Conservation (phyloP, 1,140 invertebrate genomes). For the Saccostrea echinata region DNA sequence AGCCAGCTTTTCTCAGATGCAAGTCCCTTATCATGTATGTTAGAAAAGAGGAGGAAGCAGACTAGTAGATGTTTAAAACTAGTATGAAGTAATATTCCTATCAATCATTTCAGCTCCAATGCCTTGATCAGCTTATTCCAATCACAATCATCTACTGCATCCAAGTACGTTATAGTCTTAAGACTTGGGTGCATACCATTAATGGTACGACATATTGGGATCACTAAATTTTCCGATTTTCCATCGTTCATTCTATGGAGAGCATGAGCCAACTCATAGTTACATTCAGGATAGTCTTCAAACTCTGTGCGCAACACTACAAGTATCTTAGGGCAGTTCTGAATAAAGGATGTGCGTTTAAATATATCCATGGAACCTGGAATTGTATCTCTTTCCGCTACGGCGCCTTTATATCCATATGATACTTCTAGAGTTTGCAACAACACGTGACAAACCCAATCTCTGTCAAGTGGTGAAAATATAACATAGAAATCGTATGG, state of each 20-base stretch:
- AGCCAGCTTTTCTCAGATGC: no score
- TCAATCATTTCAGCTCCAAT: not conserved
- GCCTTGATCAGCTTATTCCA: constrained; percentile 52
- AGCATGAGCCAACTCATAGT: constrained; percentile 30
- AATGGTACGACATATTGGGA: constrained; percentile 38
- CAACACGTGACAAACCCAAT: constrained; percentile 50
- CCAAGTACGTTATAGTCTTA: constrained; percentile 40
- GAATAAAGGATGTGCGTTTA: constrained; percentile 17
- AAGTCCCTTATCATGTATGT: no score
- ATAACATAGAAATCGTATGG: constrained; percentile 52
- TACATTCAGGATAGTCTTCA: constrained; percentile 4
- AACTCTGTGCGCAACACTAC: constrained; percentile 35
- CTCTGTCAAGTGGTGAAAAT: constrained; percentile 41
- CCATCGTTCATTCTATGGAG: not conserved
- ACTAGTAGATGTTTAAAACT: no score
- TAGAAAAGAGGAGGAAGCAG: no score
- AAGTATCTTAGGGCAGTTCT: constrained; percentile 42
- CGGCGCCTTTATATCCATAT: constrained; percentile 50
- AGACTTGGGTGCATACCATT: not conserved
- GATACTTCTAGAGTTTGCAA: constrained; percentile 44
- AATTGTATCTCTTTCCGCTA: constrained; percentile 41
- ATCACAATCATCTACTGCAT: constrained; percentile 43
- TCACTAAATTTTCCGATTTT: constrained; percentile 28
- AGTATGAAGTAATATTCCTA: no score
- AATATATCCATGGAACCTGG: constrained; percentile 20